Conservation (phyloP, 2,797 vertebrate species). For the Myiotriccus ornatus region DNA sequence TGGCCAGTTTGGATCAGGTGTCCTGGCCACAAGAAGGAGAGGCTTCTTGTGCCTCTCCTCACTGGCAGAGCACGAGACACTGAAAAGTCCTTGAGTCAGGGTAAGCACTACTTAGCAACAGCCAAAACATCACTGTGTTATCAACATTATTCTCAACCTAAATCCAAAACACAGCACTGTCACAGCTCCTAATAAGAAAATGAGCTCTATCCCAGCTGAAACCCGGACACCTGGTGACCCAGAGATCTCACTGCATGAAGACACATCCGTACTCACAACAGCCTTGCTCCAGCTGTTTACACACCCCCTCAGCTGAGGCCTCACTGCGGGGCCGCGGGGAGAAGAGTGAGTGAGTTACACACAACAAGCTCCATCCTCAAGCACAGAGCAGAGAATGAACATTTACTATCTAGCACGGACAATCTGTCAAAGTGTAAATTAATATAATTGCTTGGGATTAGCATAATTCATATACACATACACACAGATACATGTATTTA, state of each 20-base stretch:
- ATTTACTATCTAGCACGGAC: neutral
- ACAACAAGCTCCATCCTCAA: neutral
- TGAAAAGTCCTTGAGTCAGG: neutral
- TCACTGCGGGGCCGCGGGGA: accelerated
- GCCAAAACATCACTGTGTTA: neutral
- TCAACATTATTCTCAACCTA: neutral
- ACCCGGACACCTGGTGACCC: neutral
- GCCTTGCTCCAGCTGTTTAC: constrained; percentile 45
- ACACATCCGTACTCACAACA: neutral
- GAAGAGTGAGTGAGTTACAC: neutral
- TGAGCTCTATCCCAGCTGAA: accelerated
- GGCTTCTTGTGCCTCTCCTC: neutral
- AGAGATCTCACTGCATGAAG: neutral
- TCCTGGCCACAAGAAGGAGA: neutral
- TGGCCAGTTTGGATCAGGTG: neutral
- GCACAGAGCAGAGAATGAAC: neutral
- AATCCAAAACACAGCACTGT: neutral
- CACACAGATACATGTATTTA: accelerated
- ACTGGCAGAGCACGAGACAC: neutral
- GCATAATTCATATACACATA: neutral
- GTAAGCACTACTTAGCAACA: neutral
- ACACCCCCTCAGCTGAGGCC: neutral
- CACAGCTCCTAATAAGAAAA: neutral
- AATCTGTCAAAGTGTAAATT: neutral
- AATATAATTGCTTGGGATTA: neutral